Evolutionary conservation across 2,113 vertebrate genomes (phyloP).

Genomic region (Caracal caracal): DNA sequence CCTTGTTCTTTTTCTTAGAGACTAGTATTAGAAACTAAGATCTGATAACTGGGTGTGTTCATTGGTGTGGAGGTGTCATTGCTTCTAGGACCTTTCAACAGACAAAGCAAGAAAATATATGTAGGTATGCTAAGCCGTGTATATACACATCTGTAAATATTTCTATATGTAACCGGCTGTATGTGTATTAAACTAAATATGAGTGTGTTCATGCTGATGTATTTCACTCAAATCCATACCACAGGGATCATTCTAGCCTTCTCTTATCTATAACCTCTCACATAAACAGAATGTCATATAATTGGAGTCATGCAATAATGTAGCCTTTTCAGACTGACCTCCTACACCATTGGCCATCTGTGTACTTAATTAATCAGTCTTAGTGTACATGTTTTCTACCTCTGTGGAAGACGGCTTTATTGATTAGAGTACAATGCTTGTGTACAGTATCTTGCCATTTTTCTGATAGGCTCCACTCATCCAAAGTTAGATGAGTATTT

Average conservation of each 20-base stretch:
- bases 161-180: neutral
- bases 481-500: neutral
- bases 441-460: neutral
- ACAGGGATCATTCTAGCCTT: neutral
- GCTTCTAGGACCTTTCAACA: neutral
- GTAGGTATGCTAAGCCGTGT: neutral
- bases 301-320: neutral
- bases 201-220: neutral
- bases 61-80: neutral
- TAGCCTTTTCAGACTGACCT: neutral
- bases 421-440: neutral
- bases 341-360: neutral
- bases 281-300: neutral
- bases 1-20: slow-evolving; percentile 37
- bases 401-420: neutral
- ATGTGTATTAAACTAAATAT: neutral
- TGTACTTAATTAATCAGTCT: neutral
- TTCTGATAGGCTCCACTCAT: neutral
- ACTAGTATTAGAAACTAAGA: slow-evolving; percentile 11
- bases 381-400: neutral
- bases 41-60: neutral
- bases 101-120: neutral
- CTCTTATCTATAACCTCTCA: neutral
- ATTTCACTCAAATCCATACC: neutral
- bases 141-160: neutral